Conservation (phyloP, 2,888 invertebrate species). For the Mimas tiliae region DNA sequence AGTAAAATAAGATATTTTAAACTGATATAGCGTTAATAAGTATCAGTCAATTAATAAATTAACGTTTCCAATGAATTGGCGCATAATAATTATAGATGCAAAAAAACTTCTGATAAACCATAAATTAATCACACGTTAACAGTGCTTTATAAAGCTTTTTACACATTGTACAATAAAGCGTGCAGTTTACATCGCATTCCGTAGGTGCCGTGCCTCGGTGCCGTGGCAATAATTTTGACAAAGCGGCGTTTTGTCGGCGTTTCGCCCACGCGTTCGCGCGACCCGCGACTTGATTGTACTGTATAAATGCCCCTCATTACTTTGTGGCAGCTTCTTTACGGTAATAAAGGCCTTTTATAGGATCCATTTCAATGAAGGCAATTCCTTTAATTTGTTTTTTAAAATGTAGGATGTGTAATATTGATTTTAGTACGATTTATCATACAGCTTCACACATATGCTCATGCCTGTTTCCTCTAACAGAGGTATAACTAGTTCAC, state of each 20-base stretch:
- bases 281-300: constrained; percentile 14
- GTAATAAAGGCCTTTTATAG: constrained; percentile 4
- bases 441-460: too few species aligned
- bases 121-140: background rate
- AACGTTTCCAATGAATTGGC: too few species aligned
- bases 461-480: too few species aligned
- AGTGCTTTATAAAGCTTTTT: constrained; percentile 2
- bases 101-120: background rate
- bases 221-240: constrained; percentile 27
- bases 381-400: background rate
- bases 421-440: background rate
- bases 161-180: constrained; percentile 15
- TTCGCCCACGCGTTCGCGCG: constrained; percentile 3
- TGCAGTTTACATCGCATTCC: constrained; percentile 7
- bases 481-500: too few species aligned
- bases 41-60: too few species aligned
- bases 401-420: background rate
- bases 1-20: too few species aligned
- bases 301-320: constrained; percentile 20
- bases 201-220: constrained; percentile 2
- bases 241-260: constrained; percentile 28
- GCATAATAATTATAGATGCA: too few species aligned
- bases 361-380: background rate
- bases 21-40: too few species aligned
- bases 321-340: constrained; percentile 10